Conservation (phyloP, 2,888 invertebrate species). For the Rhopalosiphum nymphaeae region DNA sequence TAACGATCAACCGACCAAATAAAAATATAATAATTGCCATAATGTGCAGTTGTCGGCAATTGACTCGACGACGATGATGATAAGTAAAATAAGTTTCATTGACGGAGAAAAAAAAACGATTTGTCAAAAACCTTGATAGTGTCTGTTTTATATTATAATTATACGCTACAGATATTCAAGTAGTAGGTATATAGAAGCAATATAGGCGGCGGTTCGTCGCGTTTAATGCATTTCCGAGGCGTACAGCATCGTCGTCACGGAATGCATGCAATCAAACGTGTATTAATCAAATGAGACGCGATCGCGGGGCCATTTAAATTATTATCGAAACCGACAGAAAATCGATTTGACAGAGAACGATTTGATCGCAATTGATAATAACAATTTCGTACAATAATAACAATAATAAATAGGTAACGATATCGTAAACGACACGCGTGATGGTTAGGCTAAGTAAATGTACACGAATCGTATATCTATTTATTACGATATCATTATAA, state of each 20-base stretch:
- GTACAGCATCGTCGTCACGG: neutral
- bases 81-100: neutral
- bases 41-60: no score
- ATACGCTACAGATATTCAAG: neutral
- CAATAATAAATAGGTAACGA: neutral
- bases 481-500: neutral
- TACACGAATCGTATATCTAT: no score
- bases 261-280: no score
- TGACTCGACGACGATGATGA: neutral
- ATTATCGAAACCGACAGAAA: neutral
- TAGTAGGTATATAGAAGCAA: no score
- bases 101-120: neutral
- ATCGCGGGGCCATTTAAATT: neutral
- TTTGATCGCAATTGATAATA: neutral
- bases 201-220: neutral
- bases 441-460: neutral
- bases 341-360: neutral
- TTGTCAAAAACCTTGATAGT: neutral
- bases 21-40: no score
- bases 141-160: neutral
- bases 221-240: neutral
- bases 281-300: neutral
- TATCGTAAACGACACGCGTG: neutral
- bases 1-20: no score
- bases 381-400: neutral